Evolutionary conservation across 2,113 vertebrate species (phyloP), one percentile per base, ranked within the genome.

Genomic region (Dipodomys ordii): DNA sequence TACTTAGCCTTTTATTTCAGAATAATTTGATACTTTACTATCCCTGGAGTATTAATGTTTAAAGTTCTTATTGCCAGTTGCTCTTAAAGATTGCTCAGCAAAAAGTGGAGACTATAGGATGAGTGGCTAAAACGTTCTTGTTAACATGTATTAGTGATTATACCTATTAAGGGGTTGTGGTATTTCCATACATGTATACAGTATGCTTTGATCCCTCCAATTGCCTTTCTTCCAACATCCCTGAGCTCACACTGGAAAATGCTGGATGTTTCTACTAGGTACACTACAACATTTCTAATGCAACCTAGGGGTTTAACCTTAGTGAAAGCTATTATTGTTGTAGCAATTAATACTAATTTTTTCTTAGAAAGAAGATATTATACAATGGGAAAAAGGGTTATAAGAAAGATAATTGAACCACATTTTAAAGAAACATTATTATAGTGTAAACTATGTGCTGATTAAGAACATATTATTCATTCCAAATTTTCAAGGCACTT

Each of bases 391-490:
- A 46, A 91, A 81, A 27, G 7, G 8, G 77, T 92, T 87, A 53
- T 57, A 90, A 64, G 27, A 87, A 87, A 92, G 12, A 49, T 53
- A 12, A 65, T 32, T 62, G 35, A 92, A 92, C 20, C 18, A 93
- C 39, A 46, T 12, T 90, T 90, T 27, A 79, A 83, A 88, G 39
- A 62, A 87, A 83, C 80, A 30, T 35, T 4, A 88, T 64, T 86
- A 82, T 22, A 88, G 93, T 39, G 15, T 30, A 77, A 91, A 79
- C n/a, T 64, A 57, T 57, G 46, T 83, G 19, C 53, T 92, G 46
- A 79, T 64, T 83, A n/a, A 74, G 53, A 83, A 44, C 65, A 39
- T 20, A 81, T 32, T 80, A 46, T 83, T 74, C 25, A 93, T 3
- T 78, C 13, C 11, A 82, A 87, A 91, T 78, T 90, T 77, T 4